Conservation (phyloP, 2,888 invertebrate species). For the Lutraria lutraria region DNA sequence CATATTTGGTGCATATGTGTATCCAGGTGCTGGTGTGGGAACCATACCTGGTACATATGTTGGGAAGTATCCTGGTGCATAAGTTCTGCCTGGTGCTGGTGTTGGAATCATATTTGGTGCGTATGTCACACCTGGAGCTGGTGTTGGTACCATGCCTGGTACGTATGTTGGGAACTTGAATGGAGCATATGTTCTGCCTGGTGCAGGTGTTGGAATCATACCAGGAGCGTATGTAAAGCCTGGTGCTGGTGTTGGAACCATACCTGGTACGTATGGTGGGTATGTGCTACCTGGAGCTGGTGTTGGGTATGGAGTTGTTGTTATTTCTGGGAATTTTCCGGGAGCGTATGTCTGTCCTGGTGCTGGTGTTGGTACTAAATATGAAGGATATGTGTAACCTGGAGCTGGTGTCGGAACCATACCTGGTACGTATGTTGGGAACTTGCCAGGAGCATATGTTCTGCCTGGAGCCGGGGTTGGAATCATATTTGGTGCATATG, state of each 20-base stretch:
- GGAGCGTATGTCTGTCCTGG: conserved; percentile 70
- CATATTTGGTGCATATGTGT: conserved; percentile 68
- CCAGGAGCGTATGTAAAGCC: conserved; percentile 61
- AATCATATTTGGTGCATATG: conserved; percentile 70
- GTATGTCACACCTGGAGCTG: conserved; percentile 68
- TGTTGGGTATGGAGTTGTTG: conserved; percentile 61
- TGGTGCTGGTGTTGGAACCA: conserved; percentile 67
- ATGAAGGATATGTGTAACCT: conserved; percentile 56
- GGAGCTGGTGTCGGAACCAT: conserved; percentile 70
- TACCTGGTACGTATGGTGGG: conserved; percentile 65
- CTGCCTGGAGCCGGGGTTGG: conserved; percentile 71
- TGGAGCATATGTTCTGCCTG: conserved; percentile 62
- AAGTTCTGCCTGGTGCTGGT: conserved; percentile 61
- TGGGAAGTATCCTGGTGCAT: conserved; percentile 50
- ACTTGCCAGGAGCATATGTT: conserved; percentile 68
- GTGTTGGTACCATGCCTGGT: conserved; percentile 70
- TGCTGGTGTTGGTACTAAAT: conserved; percentile 61
- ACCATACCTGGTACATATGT: conserved; percentile 62
- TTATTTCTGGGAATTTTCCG: conserved; percentile 56
- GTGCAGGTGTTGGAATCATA: conserved; percentile 64
- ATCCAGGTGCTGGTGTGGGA: conserved; percentile 71
- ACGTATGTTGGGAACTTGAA: conserved; percentile 58
- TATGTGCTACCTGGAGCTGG: conserved; percentile 63
- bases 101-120: conserved; percentile 67
- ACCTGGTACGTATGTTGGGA: conserved; percentile 68